Base-by-base conservation (phyloP, 2,888 invertebrate genomes). In the Polyploca ridens region DNA sequence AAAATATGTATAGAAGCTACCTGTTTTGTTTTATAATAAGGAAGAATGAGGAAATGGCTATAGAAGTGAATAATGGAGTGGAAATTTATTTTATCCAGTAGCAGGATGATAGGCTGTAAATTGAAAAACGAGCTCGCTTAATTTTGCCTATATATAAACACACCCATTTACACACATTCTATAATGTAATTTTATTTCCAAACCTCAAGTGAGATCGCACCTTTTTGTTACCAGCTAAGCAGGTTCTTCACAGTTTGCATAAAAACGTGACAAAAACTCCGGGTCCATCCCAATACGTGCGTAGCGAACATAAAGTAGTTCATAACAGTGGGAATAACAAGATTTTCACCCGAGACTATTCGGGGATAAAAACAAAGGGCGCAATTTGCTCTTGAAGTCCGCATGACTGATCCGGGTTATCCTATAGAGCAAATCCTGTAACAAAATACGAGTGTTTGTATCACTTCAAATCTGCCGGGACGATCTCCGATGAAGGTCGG, bases 341-440 rank as follows among this genome's bases (percentile, higher is more conserved):
- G 89, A 89, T 90, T 89, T 86, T 73, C 74, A 68, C 64, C 67
- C 72, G 60, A 75, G 76, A 66, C 77, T 78, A 82, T 80, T 73
- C 72, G 67, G 71, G 85, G 85, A 86, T 86, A 82, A 83, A 84
- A 85, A 88, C 86, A 88, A 87, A 86, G 82, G 82, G 84, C 81
- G 77, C 84, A 87, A 86, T 88, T 89, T 82, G 83, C 82, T 82
- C 81, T 80, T 74, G 76, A 72, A 84, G 78, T 78, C 76, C 81
- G 84, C 84, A 79, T 83, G 83, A 82, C 82, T 89, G 88, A 90
- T 87, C 87, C 86, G 73, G 77, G 83, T 83, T 84, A 87, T 85
- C 84, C 83, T 81, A 77, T 77, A 70, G 72, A 72, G 66, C 74
- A 80, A 81, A 85, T 84, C 84, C 82, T 78, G 69, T 72, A 77